Conservation (phyloP, 2,113 vertebrate genomes). For the Aptenodytes forsteri region DNA sequence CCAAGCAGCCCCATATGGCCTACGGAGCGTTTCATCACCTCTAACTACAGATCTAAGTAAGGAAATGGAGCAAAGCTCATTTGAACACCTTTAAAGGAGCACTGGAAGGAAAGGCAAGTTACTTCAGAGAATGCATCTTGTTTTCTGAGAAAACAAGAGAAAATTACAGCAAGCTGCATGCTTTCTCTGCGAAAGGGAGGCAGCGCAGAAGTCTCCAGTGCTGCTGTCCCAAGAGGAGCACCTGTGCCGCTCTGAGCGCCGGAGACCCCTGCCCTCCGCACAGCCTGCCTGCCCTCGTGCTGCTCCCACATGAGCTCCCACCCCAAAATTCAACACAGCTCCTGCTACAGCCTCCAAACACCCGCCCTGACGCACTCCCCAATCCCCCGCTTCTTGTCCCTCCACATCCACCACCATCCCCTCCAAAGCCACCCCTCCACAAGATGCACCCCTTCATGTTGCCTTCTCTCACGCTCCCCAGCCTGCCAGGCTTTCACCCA, state of each 20-base stretch:
- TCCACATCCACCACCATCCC: background rate
- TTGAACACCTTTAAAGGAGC: background rate
- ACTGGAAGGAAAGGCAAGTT: background rate
- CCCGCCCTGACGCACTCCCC: rapidly evolving
- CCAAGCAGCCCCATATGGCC: background rate
- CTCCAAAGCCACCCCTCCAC: background rate
- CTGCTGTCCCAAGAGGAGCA: background rate
- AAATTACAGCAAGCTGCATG: background rate
- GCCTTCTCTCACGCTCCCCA: background rate
- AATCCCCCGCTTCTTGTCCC: background rate
- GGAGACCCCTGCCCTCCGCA: background rate
- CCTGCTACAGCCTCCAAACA: background rate
- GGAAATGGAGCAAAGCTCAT: background rate
- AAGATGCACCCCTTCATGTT: rapidly evolving
- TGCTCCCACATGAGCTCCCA: background rate
- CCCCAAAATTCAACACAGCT: background rate
- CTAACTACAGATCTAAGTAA: background rate
- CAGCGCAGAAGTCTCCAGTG: background rate
- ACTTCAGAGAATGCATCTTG: background rate
- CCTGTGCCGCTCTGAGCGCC: background rate
- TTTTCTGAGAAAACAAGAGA: background rate
- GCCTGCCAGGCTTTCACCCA: background rate
- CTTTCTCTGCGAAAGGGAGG: background rate
- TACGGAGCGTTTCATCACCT: background rate
- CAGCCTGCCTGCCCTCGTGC: background rate